Conservation (phyloP, 2,797 vertebrate genomes). For the Tympanoctomys barrerae region DNA sequence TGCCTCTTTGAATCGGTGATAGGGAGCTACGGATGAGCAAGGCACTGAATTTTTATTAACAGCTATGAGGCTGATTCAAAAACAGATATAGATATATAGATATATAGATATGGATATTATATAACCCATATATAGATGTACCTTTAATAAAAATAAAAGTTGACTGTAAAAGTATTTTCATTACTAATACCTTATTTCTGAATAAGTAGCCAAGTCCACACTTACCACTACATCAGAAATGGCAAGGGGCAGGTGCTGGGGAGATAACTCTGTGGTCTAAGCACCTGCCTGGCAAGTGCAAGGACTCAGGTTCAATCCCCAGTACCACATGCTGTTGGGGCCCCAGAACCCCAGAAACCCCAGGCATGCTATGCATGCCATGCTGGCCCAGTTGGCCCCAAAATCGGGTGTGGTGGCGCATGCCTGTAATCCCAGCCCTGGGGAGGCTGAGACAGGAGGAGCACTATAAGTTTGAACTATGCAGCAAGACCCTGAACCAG, state of each 20-base stretch:
- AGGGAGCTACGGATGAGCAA: neutral
- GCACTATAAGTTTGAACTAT: too few relatives aligned
- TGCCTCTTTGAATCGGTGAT: neutral
- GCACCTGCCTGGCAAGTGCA: too few relatives aligned
- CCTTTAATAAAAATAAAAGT: constrained; percentile 23
- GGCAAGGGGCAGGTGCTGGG: neutral
- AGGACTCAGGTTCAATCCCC: too few relatives aligned
- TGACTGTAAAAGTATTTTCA: neutral
- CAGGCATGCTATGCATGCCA: too few relatives aligned
- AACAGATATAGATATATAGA: neutral
- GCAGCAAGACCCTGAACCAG: too few relatives aligned
- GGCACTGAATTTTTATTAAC: neutral
- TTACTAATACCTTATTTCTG: neutral
- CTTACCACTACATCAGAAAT: neutral
- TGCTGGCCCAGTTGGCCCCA: too few relatives aligned
- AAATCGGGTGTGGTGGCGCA: too few relatives aligned
- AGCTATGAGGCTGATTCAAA: neutral
- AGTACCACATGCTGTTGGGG: too few relatives aligned
- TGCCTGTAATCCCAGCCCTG: too few relatives aligned
- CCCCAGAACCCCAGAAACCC: too few relatives aligned
- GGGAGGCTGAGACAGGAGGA: too few relatives aligned
- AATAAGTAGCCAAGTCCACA: neutral
- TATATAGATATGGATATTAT: neutral
- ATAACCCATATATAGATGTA: neutral
- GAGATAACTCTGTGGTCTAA: too few relatives aligned